A percentile compares a stretch with the other conserved stretches of the same genome.
phyloP scores from a whole-genome alignment of 2,113 vertebrate species.

The Amia ocellicauda region DNA sequence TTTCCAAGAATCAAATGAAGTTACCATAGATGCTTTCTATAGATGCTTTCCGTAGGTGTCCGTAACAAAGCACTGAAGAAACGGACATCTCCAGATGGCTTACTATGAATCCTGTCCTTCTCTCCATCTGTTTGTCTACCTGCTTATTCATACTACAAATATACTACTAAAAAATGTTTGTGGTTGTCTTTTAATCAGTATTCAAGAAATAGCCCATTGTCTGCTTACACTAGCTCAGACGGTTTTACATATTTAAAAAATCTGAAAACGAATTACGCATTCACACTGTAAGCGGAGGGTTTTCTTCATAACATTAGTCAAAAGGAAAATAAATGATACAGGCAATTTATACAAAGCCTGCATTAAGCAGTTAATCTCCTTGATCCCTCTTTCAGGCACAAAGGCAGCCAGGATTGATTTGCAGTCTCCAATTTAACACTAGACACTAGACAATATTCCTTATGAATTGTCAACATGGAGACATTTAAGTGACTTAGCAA shows the following conservation, averaged over 20 bases:
- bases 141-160: constrained; percentile 10
- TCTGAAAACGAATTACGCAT: neutral
- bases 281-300: neutral
- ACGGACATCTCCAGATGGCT: constrained; percentile 24
- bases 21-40: too few relatives aligned
- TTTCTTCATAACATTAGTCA: neutral
- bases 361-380: constrained; percentile 12
- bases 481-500: too few relatives aligned
- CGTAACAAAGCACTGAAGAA: neutral
- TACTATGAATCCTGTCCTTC: neutral
- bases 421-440: neutral
- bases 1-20: neutral
- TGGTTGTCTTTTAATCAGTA: constrained; percentile 11
- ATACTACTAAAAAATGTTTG: too few relatives aligned
- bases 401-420: neutral
- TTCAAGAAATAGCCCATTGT: too few relatives aligned
- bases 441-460: too few relatives aligned
- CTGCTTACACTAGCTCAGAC: too few relatives aligned
- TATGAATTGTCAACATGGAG: too few relatives aligned
- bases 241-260: neutral
- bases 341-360: constrained; percentile 6
- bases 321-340: neutral
- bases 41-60: neutral
- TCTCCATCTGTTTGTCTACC: constrained; percentile 25
- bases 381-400: neutral